Base-by-base conservation (phyloP, 2,797 vertebrate species). In the Gambelia wislizenii region DNA sequence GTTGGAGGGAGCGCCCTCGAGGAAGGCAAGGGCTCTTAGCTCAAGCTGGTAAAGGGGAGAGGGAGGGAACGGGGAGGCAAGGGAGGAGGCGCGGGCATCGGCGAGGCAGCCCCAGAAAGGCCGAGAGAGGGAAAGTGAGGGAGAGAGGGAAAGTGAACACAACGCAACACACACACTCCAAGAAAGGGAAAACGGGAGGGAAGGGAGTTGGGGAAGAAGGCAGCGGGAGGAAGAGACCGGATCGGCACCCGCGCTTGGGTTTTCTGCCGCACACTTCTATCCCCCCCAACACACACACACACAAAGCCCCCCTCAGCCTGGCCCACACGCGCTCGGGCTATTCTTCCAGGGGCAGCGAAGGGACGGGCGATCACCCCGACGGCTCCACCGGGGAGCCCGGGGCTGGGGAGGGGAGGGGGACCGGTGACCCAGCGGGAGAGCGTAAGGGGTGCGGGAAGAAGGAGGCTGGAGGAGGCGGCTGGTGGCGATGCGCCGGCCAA, bases 271-370 rank as follows among this genome's bases (percentile, higher is more conserved):
- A n/a, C n/a, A n/a, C 56, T n/a, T 7, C 7, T 27, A n/a, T 30
- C 47, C 25, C 33, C 20, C 30, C 9, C 69, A 0, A 3, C 42
- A 22, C 56, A 12, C 56, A 5, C 18, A 14, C 67, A n/a, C 86
- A 22, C 67, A 33, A 0, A 8, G 42, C 33, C 20, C 6, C 36
- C 69, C 22, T 14, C 27, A 1, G 22, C 72, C 87, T 2, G 56
- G 18, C 72, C 13, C 56, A 8, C 88, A 81, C 83, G 90, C 78
- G 74, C 52, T 81, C 78, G 90, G 86, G 54, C 90, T 54, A 83
- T 80, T 25, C 89, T 85, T 78, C 87, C 2, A 22, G 54, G 39
- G 67, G 74, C 83, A 54, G 84, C 72, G 4, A 80, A 49, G 10
- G 61, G 85, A 80, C 18, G 44, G 9, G 33, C 0, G 47, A 47